phyloP scores from a whole-genome alignment of 2,797 vertebrate species.

The Crenuchus spilurus region DNA sequence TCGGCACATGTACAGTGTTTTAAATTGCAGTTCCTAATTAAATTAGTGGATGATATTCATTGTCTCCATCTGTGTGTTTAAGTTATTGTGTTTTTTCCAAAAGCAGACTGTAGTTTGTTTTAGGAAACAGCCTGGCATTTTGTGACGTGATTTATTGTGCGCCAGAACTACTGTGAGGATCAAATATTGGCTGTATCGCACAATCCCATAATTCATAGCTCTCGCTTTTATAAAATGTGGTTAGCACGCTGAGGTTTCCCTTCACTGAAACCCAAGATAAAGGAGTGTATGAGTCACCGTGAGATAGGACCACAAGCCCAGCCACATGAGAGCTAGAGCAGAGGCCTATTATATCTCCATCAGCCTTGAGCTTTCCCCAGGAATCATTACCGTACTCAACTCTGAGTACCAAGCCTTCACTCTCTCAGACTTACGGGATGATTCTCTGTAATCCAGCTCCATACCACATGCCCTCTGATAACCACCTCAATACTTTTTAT shows the following conservation, averaged over 20 bases:
- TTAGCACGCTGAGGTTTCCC: constrained; percentile 66
- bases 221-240: constrained; percentile 62
- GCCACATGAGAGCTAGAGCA: constrained; percentile 64
- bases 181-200: constrained; percentile 63
- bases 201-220: constrained; percentile 66
- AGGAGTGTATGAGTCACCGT: constrained; percentile 68
- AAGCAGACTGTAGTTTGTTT: background rate
- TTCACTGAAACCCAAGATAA: constrained; percentile 65
- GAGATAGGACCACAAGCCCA: constrained; percentile 58
- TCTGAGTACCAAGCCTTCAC: constrained; percentile 39
- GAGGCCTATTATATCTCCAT: constrained; percentile 52
- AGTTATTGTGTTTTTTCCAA: background rate
- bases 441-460: constrained; percentile 34
- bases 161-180: constrained; percentile 62
- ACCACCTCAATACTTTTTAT: too few relatives aligned
- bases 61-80: too few relatives aligned
- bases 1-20: too few relatives aligned
- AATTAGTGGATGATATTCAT: too few relatives aligned
- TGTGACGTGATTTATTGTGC: constrained; percentile 61
- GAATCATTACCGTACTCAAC: constrained; percentile 45
- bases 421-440: constrained; percentile 27
- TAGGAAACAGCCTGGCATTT: constrained; percentile 61
- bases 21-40: too few relatives aligned
- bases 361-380: constrained; percentile 51
- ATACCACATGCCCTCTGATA: constrained; percentile 21